Percentiles rank a stretch among this genome's conserved stretches.
Evolutionary conservation across 2,888 invertebrate genomes (phyloP).

Genomic region (Conus canariensis): DNA sequence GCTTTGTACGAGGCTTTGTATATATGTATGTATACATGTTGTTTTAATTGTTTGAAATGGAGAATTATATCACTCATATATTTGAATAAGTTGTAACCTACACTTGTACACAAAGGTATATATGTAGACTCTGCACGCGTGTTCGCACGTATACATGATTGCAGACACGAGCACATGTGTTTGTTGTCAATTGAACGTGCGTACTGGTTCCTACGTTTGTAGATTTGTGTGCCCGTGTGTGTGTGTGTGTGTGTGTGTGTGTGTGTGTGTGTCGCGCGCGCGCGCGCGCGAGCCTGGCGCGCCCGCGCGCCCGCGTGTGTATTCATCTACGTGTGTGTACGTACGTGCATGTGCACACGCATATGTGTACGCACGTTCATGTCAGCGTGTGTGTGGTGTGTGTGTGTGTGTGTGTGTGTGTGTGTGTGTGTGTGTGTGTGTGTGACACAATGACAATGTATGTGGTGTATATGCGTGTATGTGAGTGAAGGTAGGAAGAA

Average conservation of each 20-base stretch:
- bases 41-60: too few relatives aligned
- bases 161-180: too few relatives aligned
- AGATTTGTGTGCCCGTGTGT: not conserved
- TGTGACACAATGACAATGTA: not conserved
- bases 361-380: not conserved
- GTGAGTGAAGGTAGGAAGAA: not conserved
- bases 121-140: too few relatives aligned
- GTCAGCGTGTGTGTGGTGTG: conserved; percentile 11
- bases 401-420: conserved; percentile 18
- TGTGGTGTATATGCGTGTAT: too few relatives aligned
- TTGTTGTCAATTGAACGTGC: too few relatives aligned
- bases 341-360: not conserved
- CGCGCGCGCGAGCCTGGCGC: not conserved
- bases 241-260: not conserved
- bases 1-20: too few relatives aligned
- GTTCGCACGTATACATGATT: too few relatives aligned
- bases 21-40: too few relatives aligned
- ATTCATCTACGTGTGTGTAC: not conserved
- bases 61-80: too few relatives aligned
- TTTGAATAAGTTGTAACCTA: too few relatives aligned
- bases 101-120: too few relatives aligned
- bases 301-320: not conserved
- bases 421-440: conserved; percentile 18
- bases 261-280: not conserved
- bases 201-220: too few relatives aligned